Conservation (phyloP, 2,113 vertebrate genomes). For the Anoplopoma fimbria region DNA sequence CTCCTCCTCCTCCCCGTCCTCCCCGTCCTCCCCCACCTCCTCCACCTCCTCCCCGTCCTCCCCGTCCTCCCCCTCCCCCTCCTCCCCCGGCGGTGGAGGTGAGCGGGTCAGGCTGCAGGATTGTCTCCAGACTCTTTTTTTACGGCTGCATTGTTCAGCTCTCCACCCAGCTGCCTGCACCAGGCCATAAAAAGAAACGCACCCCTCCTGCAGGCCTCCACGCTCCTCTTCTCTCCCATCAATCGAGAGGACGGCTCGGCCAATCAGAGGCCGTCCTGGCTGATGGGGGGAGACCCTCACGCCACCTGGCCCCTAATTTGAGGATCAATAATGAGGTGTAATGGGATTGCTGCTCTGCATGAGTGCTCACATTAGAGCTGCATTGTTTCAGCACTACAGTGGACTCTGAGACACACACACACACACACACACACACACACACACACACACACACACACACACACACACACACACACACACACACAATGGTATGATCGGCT, state of each 20-base stretch:
- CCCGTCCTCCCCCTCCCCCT: not conserved
- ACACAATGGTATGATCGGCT: too few species aligned
- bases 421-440: constrained; percentile 5
- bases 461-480: too few species aligned
- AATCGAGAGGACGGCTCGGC: constrained; percentile 37
- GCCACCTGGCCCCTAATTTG: constrained; percentile 78
- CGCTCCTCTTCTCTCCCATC: constrained; percentile 29
- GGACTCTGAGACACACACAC: constrained; percentile 18
- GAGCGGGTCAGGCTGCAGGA: constrained; percentile 36
- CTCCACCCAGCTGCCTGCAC: constrained; percentile 42
- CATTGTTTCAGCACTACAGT: constrained; percentile 58
- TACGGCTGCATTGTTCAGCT: constrained; percentile 68
- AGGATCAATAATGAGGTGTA: constrained; percentile 76
- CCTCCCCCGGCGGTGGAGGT: not conserved
- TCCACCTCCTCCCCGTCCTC: too few species aligned
- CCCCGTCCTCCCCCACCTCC: too few species aligned
- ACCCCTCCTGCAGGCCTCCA: constrained; percentile 15
- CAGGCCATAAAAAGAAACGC: constrained; percentile 26
- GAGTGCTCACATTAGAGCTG: constrained; percentile 58
- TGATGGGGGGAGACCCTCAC: constrained; percentile 5
- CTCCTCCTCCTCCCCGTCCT: too few species aligned
- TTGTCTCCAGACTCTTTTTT: constrained; percentile 69
- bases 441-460: constrained; percentile 18
- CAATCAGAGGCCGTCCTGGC: constrained; percentile 31
- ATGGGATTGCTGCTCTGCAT: constrained; percentile 62